These are phyloP conservation scores for Botia almorhae DNA, from an alignment of 2,797 vertebrate genomes.

Conservation along the genomic window DNA sequence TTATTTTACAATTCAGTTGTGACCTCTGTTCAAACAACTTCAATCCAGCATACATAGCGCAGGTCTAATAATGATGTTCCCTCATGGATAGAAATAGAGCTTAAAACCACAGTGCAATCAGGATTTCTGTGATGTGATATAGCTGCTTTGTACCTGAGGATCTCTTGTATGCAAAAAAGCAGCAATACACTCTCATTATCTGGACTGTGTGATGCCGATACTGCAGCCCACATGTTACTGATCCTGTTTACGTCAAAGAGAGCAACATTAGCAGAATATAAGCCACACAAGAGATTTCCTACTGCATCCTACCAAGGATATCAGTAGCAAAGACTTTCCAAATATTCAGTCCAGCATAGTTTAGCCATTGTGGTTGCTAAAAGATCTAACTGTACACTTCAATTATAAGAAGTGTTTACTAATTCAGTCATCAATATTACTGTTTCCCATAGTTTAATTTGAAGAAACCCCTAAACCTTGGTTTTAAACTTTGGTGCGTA, in stretches of 20 bases:
- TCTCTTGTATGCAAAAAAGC: slow-evolving; percentile 59
- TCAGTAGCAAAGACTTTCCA: neutral
- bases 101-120: slow-evolving; percentile 60
- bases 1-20: slow-evolving; percentile 11
- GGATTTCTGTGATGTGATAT: slow-evolving; percentile 64
- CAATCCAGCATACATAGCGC: neutral
- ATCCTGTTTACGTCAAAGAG: slow-evolving; percentile 20
- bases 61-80: slow-evolving; percentile 11
- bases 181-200: slow-evolving; percentile 64
- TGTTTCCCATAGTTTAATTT: no score
- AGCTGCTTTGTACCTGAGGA: slow-evolving; percentile 51
- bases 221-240: slow-evolving; percentile 13
- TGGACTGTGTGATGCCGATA: neutral
- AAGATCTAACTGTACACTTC: no score
- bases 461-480: no score
- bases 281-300: slow-evolving; percentile 1
- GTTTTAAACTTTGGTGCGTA: no score
- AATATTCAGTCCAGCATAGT: neutral
- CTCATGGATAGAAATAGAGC: slow-evolving; percentile 64
- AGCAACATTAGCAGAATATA: slow-evolving; percentile 2
- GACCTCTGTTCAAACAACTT: slow-evolving; percentile 29
- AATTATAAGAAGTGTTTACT: neutral
- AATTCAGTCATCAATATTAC: neutral
- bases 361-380: no score
- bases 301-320: neutral